Percentiles rank a stretch among this genome's conserved stretches.
phyloP scores from a whole-genome alignment of 2,113 vertebrate species.

The Elephas maximus region DNA sequence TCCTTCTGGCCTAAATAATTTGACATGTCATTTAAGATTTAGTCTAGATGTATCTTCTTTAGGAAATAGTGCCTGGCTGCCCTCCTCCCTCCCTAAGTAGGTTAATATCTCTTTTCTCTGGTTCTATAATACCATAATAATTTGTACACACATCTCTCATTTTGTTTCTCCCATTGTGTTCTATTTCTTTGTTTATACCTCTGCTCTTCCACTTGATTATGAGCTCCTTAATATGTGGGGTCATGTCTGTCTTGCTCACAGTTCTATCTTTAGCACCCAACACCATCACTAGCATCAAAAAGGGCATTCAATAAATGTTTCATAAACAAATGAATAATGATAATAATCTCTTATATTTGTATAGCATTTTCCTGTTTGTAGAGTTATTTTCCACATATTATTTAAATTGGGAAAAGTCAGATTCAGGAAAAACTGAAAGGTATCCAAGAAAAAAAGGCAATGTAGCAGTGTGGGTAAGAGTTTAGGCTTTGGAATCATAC shows the following conservation, averaged over 20 bases:
- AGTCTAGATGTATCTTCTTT: background rate
- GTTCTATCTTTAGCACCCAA: background rate
- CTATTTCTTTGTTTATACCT: slow-evolving; percentile 15
- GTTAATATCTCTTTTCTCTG: background rate
- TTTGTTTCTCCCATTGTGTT: background rate
- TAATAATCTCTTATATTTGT: background rate
- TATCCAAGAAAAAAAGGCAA: background rate
- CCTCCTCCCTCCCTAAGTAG: background rate
- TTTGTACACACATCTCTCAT: background rate
- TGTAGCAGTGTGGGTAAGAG: background rate
- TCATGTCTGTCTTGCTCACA: background rate
- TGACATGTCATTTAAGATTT: slow-evolving; percentile 31
- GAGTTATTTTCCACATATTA: background rate
- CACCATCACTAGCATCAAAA: background rate
- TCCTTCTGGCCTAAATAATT: background rate
- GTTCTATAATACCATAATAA: background rate
- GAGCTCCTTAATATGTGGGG: background rate
- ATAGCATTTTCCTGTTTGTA: background rate
- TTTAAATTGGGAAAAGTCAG: slow-evolving; percentile 27
- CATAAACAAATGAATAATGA: background rate
- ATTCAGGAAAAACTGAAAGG: background rate
- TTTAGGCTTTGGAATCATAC: slow-evolving; percentile 29
- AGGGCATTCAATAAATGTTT: background rate
- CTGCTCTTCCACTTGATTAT: background rate
- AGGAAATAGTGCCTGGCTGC: background rate